Evolutionary conservation across 2,888 invertebrate species (phyloP), one percentile per base, ranked within the genome.

Genomic region (Cartodere bifasciata): DNA sequence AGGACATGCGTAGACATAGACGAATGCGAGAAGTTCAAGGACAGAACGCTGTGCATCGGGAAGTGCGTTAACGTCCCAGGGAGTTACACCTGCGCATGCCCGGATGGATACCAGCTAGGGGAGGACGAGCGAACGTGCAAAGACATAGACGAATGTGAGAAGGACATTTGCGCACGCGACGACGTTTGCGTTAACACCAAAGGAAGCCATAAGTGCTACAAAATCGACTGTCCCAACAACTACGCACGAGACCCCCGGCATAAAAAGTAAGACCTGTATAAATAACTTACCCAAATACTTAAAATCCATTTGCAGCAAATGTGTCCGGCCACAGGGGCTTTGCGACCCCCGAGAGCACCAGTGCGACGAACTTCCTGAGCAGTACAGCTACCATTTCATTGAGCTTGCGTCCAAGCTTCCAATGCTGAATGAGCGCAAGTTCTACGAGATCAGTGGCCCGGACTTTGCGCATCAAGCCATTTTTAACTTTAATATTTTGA

Each of bases 321-420:
- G 94, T 53, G 72, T 78, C 31, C 70, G 82, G 31, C 65, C 72
- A 15, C 70, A 72, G 31, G 70, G 72, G 14, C 66, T 70, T 25
- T 94, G 92, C 51, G 71, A 72, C 21, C 63, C 71, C 13, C 70
- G 74, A n/a, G 83, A 85, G 55, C 58, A 65, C 46, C 67, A 72
- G 14, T 95, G 95, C 48, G 67, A 78, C 30, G 72, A 72, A 25
- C 74, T 75, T 47, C 91, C 95, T 0, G 73, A 86, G 25, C 82
- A 86, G 29, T 84, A 84, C 54, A 88, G 88, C 16, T 91, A 81
- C 65, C 91, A 94, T 61, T 95, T 87, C 59, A 83, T 97, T 45
- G 85, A 91, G 1, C 78, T 97, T 48, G 84, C 87, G 0, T 83
- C 90, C 13, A 81, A 85, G 53, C 63, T 85, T 31, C 76, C 77